Evolutionary conservation across 2,888 invertebrate species (phyloP), one percentile per base, ranked within the genome.

Genomic region (Ornithoptera alexandrae): DNA sequence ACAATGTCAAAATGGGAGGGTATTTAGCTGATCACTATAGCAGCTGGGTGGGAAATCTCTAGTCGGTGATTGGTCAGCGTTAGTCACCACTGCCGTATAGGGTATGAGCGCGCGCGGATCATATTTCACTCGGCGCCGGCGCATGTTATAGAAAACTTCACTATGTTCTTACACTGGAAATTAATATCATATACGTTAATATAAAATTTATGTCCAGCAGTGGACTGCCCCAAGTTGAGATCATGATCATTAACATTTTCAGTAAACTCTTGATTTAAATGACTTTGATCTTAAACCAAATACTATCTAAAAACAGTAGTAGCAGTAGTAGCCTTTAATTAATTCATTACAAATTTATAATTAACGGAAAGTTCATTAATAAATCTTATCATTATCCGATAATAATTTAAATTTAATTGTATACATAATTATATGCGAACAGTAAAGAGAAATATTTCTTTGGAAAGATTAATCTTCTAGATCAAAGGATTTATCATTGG

Each of bases 41-140:
- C 62, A 24, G 73, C 76, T 84, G 87, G 86, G 88, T 86, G 88
- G 84, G 81, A 81, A 80, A 77, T 74, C 74, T 73, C 73, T 61
- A 65, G 78, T 72, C 67, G 73, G 75, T 79, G 83, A 89, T 90
- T 89, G 89, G 89, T 77, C 82, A 79, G 71, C 74, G 77, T 74
- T 78, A 74, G 80, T 66, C 81, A 85, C 84, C 82, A 86, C 78
- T 72, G 72, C 89, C 88, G 79, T 90, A 86, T 85, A 89, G 77
- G 90, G 89, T 80, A 84, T 82, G 84, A 86, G 84, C 78, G 77
- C 67, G 75, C 79, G 81, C 82, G 79, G 81, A 89, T 90, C 89
- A 71, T 67, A 76, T 90, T 90, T 83, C 90, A 77, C 24, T 63
- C 72, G 71, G 77, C 79, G 81, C 79, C 73, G 69, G 79, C 79